Conservation (phyloP, 2,888 invertebrate species). For the Volucella bombylans region DNA sequence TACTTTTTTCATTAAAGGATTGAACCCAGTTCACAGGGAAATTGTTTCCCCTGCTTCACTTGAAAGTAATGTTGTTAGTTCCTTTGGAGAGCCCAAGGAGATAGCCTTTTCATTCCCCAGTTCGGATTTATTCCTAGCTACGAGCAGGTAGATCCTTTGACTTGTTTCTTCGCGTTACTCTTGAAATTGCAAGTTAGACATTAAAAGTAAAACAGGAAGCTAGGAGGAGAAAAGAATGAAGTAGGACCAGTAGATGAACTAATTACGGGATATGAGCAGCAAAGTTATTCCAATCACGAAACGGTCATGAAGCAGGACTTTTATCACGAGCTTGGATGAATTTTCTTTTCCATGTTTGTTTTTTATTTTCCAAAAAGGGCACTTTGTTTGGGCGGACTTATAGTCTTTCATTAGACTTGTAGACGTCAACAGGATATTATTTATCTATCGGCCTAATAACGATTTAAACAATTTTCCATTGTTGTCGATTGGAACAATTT, state of each 20-base stretch:
- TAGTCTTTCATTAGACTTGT: not conserved
- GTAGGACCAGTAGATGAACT: constrained; percentile 24
- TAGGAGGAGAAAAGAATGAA: constrained; percentile 22
- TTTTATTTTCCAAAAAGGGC: not conserved
- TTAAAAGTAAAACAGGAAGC: not conserved
- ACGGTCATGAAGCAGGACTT: constrained; percentile 30
- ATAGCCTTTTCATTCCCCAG: not conserved
- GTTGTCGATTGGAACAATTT: not conserved
- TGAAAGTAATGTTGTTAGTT: constrained; percentile 27
- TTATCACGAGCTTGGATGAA: not conserved
- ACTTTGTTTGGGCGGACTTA: not conserved
- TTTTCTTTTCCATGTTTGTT: constrained; percentile 29
- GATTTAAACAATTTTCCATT: constrained; percentile 6
- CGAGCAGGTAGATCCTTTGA: not conserved
- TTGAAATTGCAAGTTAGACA: constrained; percentile 30
- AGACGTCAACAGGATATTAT: not conserved
- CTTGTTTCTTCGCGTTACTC: not conserved
- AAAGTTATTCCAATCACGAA: constrained; percentile 68
- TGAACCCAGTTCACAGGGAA: constrained; percentile 13
- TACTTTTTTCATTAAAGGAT: constrained; percentile 53
- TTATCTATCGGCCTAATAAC: constrained; percentile 22
- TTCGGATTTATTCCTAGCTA: not conserved
- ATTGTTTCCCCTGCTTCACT: constrained; percentile 17
- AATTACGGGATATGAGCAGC: constrained; percentile 47
- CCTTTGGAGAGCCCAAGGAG: constrained; percentile 8